Base-by-base conservation (phyloP, 2,888 invertebrate genomes). In the Pheosia gnoma region DNA sequence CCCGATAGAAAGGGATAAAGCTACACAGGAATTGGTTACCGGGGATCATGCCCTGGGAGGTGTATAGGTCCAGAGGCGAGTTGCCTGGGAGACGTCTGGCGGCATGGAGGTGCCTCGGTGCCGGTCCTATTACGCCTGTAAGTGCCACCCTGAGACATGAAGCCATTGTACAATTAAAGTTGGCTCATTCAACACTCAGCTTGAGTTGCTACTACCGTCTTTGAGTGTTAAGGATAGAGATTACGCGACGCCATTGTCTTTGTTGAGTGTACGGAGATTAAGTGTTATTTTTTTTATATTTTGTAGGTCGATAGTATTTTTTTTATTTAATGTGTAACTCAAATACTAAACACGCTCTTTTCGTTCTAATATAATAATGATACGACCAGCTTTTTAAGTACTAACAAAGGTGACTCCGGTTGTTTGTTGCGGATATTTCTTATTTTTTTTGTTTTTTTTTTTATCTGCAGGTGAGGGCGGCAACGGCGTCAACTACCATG, bases 401-500 rank as follows among this genome's bases (percentile, higher is more conserved):
- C 47, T 47, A 47, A 47, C 47, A 47, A 47, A 11, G 47, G 47
- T n/a, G 11, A 47, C 47, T n/a, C 9, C 7, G 43, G 43, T 43
- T 9, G 43, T 8, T 47, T 47, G n/a, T 4, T 10, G 25, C 25
- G 25, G 25, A 25, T 9, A 10, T 8, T 45, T 45, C 5, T 5
- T 11, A 47, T 58, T 55, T 39, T 67, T 65, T 60, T 37, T 60
- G 41, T 13, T 57, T 53, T 71, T 62, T 69, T 67, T 60, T 71
- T 74, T 74, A 83, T 85, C 89, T 84, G 71, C 94, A 91, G 94
- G 94, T 75, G 95, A 95, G 82, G 94, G 94, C 57, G 94, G 95
- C 68, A 90, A 87, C 66, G 94, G 94, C 60, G 95, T 95, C 88
- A 95, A 95, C 80, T 96, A 96, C 82, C 96, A 96, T 83, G 96